Percentiles rank a stretch among this genome's conserved stretches.
Conservation (phyloP, 2,113 vertebrate genomes). For the Vulpes vulpes region DNA sequence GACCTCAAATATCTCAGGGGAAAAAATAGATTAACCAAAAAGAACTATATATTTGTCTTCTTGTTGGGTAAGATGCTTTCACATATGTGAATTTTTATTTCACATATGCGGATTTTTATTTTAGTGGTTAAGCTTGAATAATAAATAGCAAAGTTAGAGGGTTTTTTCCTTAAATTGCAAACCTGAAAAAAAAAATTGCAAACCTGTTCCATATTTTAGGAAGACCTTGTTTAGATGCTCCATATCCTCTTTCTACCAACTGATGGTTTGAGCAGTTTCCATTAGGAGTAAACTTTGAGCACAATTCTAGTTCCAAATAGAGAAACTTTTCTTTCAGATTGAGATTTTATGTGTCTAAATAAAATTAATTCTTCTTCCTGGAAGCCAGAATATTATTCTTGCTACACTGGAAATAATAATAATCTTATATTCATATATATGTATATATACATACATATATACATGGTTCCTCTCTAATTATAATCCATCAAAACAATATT, state of each 20-base stretch:
- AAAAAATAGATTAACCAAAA: neutral
- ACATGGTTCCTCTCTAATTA: neutral
- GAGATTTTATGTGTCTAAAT: neutral
- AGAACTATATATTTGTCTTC: neutral
- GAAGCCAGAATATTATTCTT: neutral
- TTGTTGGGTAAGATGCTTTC: neutral
- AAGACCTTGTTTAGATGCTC: neutral
- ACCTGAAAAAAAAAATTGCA: neutral
- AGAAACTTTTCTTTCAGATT: neutral
- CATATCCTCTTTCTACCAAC: neutral
- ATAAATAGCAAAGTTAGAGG: neutral
- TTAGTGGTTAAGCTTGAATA: conserved; percentile 2
- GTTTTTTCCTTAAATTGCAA: neutral
- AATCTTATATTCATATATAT: neutral
- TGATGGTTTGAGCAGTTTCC: neutral
- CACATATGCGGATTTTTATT: neutral
- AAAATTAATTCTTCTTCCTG: conserved; percentile 6
- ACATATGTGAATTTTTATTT: neutral
- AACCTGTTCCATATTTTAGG: neutral
- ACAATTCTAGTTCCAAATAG: neutral
- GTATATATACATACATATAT: neutral
- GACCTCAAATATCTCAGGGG: neutral
- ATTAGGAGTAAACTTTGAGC: neutral
- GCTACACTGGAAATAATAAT: neutral
- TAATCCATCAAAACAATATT: neutral